Evolutionary conservation across 2,113 vertebrate genomes (phyloP).

Genomic region (Platysteira castanea): DNA sequence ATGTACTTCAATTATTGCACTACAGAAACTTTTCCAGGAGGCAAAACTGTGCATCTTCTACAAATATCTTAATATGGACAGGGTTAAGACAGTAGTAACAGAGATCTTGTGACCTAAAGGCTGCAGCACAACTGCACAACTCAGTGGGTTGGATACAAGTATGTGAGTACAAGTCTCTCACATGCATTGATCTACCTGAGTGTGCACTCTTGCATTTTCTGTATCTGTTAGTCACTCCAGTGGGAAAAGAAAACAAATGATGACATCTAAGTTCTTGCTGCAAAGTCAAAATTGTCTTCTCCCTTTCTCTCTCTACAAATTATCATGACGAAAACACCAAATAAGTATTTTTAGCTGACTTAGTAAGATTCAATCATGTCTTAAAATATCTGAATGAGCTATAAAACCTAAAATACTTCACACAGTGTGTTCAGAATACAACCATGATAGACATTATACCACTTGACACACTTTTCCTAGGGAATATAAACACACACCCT

Average conservation of each 20-base stretch:
- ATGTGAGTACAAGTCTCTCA: neutral
- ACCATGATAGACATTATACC: neutral
- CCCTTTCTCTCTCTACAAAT: neutral
- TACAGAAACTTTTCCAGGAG: neutral
- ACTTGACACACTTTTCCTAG: neutral
- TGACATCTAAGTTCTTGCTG: neutral
- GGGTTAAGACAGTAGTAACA: neutral
- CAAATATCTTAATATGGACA: fast-evolving
- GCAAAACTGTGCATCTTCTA: neutral
- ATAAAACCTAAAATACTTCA: neutral
- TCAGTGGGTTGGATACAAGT: too few species aligned
- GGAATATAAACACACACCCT: neutral
- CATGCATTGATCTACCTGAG: neutral
- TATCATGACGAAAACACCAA: neutral
- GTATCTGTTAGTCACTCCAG: neutral
- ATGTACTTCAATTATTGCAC: neutral
- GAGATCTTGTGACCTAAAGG: neutral
- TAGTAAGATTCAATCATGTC: neutral
- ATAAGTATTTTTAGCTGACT: neutral
- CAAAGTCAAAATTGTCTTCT: neutral
- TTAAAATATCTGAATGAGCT: neutral
- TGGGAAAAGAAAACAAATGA: fast-evolving
- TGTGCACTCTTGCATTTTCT: neutral
- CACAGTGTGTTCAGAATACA: neutral
- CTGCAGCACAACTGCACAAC: neutral